Conservation (phyloP, 2,888 invertebrate species). For the Parelbella ahira region DNA sequence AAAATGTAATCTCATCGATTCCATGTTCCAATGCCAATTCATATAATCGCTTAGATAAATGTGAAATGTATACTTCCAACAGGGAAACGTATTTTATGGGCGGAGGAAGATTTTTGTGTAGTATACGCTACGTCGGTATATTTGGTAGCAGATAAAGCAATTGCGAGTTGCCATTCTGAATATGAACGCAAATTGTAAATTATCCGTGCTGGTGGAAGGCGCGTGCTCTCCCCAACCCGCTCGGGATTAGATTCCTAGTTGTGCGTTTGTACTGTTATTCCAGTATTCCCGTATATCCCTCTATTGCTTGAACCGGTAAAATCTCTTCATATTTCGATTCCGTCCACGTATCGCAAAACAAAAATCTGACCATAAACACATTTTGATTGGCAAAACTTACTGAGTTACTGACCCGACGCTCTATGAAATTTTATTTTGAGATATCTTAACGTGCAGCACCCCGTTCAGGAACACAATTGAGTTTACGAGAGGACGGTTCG, state of each 20-base stretch:
- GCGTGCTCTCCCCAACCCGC: slow-evolving; percentile 58
- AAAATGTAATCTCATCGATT: slow-evolving; percentile 34
- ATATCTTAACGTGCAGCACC: slow-evolving; percentile 35
- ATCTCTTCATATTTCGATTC: slow-evolving; percentile 45
- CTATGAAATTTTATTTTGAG: slow-evolving; percentile 34
- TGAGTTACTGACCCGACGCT: slow-evolving; percentile 25
- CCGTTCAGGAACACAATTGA: slow-evolving; percentile 62
- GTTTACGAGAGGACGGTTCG: slow-evolving; percentile 50
- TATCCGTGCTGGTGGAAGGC: slow-evolving; percentile 46
- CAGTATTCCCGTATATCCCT: slow-evolving; percentile 49
- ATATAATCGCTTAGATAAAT: slow-evolving; percentile 12
- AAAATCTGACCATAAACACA: slow-evolving; percentile 34
- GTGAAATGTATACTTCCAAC: slow-evolving; percentile 7
- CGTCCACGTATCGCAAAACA: slow-evolving; percentile 32
- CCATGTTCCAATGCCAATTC: slow-evolving; percentile 7
- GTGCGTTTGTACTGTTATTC: slow-evolving; percentile 61
- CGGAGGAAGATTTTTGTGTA: slow-evolving; percentile 1
- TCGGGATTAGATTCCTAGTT: slow-evolving; percentile 62
- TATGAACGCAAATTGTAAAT: slow-evolving; percentile 64
- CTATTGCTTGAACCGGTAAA: slow-evolving; percentile 53
- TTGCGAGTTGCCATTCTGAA: slow-evolving; percentile 34
- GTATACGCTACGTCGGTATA: background rate
- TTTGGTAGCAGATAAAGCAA: slow-evolving; percentile 12
- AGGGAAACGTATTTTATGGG: background rate
- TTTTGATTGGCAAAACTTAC: slow-evolving; percentile 31